Percentiles rank a stretch among this genome's conserved stretches.
Evolutionary conservation across 2,113 vertebrate genomes (phyloP).

Genomic region (Elephas maximus): DNA sequence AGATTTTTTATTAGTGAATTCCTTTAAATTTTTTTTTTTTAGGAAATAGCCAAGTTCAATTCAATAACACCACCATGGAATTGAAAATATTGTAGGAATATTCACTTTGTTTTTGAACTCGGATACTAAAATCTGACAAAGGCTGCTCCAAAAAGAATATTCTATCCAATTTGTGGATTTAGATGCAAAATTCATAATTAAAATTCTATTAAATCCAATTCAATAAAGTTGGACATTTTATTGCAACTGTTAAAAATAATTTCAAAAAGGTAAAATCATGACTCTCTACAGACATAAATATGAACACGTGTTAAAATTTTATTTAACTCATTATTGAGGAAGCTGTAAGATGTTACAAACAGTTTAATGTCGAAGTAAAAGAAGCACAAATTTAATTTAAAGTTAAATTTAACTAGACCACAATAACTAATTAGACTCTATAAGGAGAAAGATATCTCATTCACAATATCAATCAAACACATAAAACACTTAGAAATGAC

Average conservation of each 20-base stretch:
- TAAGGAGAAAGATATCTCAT: constrained; percentile 11
- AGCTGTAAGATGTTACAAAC: neutral
- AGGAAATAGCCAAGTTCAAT: constrained; percentile 20
- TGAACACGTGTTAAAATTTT: constrained; percentile 30
- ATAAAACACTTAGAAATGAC: neutral
- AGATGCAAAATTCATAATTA: constrained; percentile 44
- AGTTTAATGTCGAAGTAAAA: constrained; percentile 60
- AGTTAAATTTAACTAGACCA: neutral
- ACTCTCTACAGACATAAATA: constrained; percentile 40
- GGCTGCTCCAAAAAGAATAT: constrained; percentile 11
- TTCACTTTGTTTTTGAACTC: neutral
- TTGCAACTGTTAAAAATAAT: neutral
- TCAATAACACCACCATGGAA: neutral
- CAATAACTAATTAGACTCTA: constrained; percentile 12
- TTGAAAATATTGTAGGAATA: constrained; percentile 53
- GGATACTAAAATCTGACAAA: neutral
- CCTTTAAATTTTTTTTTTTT: constrained; percentile 27
- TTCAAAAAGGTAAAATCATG: constrained; percentile 60
- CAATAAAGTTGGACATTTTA: neutral
- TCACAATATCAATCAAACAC: neutral
- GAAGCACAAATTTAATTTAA: constrained; percentile 58
- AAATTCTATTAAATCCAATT: constrained; percentile 27
- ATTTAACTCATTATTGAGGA: neutral
- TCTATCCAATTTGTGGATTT: constrained; percentile 34
- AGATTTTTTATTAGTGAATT: constrained; percentile 54